A percentile compares a stretch with the other conserved stretches of the same genome.
phyloP scores from a whole-genome alignment of 2,113 vertebrate species.

The Paedocypris sp. region DNA sequence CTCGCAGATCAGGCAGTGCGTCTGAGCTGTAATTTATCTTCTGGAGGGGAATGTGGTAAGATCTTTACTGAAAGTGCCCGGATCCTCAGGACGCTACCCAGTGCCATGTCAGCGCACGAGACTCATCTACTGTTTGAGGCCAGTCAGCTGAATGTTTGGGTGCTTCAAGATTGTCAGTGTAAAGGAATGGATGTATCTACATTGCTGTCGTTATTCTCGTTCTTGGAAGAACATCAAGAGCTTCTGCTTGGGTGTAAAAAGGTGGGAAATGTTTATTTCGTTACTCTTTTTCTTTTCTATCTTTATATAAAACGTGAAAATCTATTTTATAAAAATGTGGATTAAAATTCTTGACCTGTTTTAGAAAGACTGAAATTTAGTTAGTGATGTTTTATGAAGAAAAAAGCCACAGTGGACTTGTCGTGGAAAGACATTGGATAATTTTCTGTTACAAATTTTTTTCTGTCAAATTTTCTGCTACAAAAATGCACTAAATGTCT shows the following conservation, averaged over 20 bases:
- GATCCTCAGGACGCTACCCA: conserved; percentile 43
- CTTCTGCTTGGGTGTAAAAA: conserved; percentile 45
- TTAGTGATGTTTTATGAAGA: no score
- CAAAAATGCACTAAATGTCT: no score
- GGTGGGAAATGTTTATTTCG: conserved; percentile 41
- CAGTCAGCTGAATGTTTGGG: conserved; percentile 60
- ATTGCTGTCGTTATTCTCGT: conserved; percentile 58
- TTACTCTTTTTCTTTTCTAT: no score
- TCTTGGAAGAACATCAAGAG: conserved; percentile 59
- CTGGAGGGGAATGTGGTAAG: background rate
- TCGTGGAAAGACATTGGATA: no score
- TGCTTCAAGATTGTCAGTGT: conserved; percentile 45
- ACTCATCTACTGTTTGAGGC: conserved; percentile 59
- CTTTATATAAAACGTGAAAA: no score
- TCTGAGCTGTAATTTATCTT: conserved; percentile 40
- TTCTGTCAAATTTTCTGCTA: no score
- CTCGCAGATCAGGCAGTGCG: conserved; percentile 49
- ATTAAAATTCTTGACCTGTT: no score
- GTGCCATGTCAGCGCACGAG: conserved; percentile 26
- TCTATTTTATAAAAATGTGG: no score
- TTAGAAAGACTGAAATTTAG: no score
- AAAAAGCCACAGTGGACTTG: no score
- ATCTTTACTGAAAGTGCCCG: conserved; percentile 52
- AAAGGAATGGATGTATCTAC: conserved; percentile 36
- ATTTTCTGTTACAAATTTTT: no score